phyloP scores from a whole-genome alignment of 2,888 invertebrate species.

The Sphaeridia pumilis region DNA sequence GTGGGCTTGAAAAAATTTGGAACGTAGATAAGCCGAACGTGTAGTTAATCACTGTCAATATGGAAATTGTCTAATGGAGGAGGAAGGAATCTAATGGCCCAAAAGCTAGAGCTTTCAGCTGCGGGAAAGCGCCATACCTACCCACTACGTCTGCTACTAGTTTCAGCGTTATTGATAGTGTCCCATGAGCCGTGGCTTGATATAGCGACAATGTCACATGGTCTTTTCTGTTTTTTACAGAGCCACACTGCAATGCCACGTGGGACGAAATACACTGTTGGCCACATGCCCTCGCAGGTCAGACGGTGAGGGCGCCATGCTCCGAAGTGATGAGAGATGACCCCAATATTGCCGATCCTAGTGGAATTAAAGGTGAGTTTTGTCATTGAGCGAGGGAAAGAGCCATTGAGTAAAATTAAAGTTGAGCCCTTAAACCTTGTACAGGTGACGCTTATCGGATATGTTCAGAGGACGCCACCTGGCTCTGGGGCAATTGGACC shows the following conservation, averaged over 20 bases:
- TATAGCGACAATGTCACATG: too few species aligned
- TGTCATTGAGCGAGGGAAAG: too few species aligned
- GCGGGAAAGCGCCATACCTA: too few species aligned
- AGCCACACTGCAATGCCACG: slow-evolving; percentile 7
- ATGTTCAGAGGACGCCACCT: slow-evolving; percentile 35
- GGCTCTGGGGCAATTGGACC: slow-evolving; percentile 38
- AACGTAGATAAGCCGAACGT: too few species aligned
- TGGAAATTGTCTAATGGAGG: neutral
- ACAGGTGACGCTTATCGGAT: slow-evolving; percentile 36
- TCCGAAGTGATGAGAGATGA: slow-evolving; percentile 42
- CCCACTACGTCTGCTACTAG: too few species aligned
- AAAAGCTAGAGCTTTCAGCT: too few species aligned
- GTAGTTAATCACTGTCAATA: neutral
- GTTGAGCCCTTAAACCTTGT: too few species aligned
- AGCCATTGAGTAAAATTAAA: too few species aligned
- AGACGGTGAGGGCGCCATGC: slow-evolving; percentile 55
- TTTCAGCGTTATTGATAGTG: too few species aligned
- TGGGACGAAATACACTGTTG: slow-evolving; percentile 50
- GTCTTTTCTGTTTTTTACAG: slow-evolving; percentile 1
- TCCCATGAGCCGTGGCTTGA: too few species aligned
- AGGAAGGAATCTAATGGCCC: neutral
- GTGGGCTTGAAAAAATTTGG: too few species aligned
- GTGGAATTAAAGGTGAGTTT: too few species aligned
- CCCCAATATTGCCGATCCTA: slow-evolving; percentile 10
- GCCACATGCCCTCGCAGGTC: slow-evolving; percentile 67